Base-by-base conservation (phyloP, 2,888 invertebrate genomes). In the Meloe dianella region DNA sequence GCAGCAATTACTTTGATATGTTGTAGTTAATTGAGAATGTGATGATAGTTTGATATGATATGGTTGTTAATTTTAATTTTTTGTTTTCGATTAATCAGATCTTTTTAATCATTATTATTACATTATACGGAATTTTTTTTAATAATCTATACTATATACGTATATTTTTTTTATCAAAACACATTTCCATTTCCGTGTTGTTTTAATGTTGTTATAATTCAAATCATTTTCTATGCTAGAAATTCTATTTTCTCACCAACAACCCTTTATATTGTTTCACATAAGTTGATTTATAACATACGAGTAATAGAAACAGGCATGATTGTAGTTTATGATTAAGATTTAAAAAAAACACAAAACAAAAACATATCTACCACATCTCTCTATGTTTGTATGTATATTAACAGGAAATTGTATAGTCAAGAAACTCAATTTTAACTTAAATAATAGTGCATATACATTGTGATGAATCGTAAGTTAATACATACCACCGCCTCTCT, bases 241-340 rank as follows among this genome's bases (percentile, higher is more conserved):
- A 41, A 38, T 35, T 20, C 58, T 30, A 30, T 67, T 67, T 67
- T 68, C 68, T 61, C 68, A 66, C 65, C 65, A 65, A 35, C 62
- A 65, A 57, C 68, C 68, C 68, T 68, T 70, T 70, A 20, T 54
- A 54, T 65, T 66, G 73, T 73, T 70, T 67, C 69, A 71, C 68
- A 67, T 67, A 65, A 27, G 68, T 30, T 73, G 73, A 73, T 73
- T 73, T 73, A 73, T 73, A 68, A 57, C 69, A 60, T 64, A 58
- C 64, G 32, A 65, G 61, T 61, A 65, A 71, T 65, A 68, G 63
- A 63, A 73, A 71, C 73, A 70, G 68, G 71, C 70, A 67, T 67
- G 73, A 73, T 73, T 68, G 60, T 64, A 65, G 56, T 29, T 58
- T 62, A 67, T 38, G 72, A 72, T 72, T 54, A 70, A 72, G 58